A percentile compares a stretch with the other conserved stretches of the same genome.
Evolutionary conservation across 2,888 invertebrate species (phyloP).

Genomic region (Magallana nippona): DNA sequence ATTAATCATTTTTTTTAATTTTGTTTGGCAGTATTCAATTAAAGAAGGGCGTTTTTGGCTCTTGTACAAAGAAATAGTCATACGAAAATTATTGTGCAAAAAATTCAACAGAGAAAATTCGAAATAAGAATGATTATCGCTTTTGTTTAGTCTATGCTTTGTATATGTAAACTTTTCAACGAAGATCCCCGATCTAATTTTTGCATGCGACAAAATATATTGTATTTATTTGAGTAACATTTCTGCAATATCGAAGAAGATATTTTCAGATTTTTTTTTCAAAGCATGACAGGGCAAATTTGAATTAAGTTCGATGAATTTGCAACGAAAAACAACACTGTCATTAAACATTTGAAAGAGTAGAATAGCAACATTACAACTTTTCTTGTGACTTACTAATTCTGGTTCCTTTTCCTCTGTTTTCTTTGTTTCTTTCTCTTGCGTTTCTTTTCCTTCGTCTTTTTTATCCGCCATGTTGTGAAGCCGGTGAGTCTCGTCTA

Average conservation of each 20-base stretch:
- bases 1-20: no score
- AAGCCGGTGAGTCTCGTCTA: conserved; percentile 57
- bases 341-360: neutral
- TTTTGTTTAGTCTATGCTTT: neutral
- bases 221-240: no score
- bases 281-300: conserved; percentile 36
- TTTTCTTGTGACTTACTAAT: conserved; percentile 42
- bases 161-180: no score
- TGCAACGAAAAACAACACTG: neutral
- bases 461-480: conserved; percentile 78
- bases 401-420: conserved; percentile 81
- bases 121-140: neutral
- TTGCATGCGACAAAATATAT: no score
- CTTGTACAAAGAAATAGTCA: no score
- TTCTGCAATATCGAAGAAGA: no score
- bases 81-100: neutral
- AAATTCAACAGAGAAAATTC: neutral
- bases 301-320: neutral
- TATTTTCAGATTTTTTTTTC: neutral
- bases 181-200: no score
- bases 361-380: neutral
- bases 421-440: conserved; percentile 80
- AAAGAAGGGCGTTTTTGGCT: no score
- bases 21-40: no score
- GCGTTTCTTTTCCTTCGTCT: conserved; percentile 74